Evolutionary conservation across 2,113 vertebrate genomes (phyloP).

Genomic region (Coregonus clupeaformis): DNA sequence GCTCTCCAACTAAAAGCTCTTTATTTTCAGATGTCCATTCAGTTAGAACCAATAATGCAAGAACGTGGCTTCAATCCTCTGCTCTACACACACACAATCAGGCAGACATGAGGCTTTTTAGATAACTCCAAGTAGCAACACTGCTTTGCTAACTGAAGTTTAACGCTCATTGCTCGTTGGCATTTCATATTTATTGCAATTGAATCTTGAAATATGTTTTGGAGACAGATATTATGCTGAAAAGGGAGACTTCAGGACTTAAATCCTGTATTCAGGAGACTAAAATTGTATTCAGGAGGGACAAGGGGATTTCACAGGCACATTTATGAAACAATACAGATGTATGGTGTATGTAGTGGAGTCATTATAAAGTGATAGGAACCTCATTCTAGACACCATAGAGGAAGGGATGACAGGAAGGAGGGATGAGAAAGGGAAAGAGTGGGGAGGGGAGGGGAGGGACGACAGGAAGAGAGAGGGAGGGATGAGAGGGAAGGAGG

Average conservation of each 20-base stretch:
- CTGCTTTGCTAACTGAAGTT: not conserved
- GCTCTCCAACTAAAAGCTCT: constrained; percentile 18
- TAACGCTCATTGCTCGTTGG: not conserved
- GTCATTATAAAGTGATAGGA: not conserved
- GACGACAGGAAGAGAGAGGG: too few relatives aligned
- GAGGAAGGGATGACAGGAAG: not conserved
- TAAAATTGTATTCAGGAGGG: not conserved
- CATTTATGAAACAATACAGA: not conserved
- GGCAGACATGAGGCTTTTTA: not conserved
- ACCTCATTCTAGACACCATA: not conserved
- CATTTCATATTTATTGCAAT: not conserved
- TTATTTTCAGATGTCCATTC: constrained; percentile 12
- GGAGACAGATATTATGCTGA: not conserved
- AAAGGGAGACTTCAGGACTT: not conserved
- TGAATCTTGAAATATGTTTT: not conserved
- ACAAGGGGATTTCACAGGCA: not conserved
- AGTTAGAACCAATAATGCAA: not conserved
- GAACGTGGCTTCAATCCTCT: not conserved
- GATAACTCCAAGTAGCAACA: not conserved
- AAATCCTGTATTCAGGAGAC: too few relatives aligned
- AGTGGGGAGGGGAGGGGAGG: too few relatives aligned
- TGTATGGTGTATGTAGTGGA: not conserved
- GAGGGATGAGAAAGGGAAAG: too few relatives aligned
- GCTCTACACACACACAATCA: not conserved
- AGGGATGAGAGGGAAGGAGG: too few relatives aligned